Evolutionary conservation across 1,140 invertebrate genomes (phyloP).

Genomic region (Tachypleus tridentatus): DNA sequence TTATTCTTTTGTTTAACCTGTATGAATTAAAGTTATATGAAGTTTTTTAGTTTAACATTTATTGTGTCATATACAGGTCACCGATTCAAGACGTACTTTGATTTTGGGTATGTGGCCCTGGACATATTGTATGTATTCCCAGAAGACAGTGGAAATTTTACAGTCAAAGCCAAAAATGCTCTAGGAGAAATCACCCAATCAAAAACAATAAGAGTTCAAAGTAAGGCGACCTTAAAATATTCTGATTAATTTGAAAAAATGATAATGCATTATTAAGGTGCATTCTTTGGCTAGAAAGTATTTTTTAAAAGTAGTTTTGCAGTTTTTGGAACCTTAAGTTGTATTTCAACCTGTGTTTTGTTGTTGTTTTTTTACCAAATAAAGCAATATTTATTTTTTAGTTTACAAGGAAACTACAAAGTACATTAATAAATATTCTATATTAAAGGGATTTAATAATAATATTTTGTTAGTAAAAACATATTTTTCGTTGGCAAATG

Average conservation of each 20-base stretch:
- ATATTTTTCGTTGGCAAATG: too few relatives aligned
- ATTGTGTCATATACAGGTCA: constrained; percentile 45
- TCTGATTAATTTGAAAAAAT: background rate
- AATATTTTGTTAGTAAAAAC: too few relatives aligned
- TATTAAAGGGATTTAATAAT: too few relatives aligned
- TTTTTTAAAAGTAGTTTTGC: background rate
- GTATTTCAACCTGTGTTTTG: too few relatives aligned
- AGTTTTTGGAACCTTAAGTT: too few relatives aligned
- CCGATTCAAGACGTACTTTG: constrained; percentile 84
- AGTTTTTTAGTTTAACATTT: background rate
- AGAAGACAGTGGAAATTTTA: constrained; percentile 88
- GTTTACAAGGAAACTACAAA: too few relatives aligned
- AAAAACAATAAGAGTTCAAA: constrained; percentile 72
- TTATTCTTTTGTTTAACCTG: background rate
- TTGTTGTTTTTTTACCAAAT: too few relatives aligned
- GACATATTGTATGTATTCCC: constrained; percentile 83
- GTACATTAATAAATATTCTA: too few relatives aligned
- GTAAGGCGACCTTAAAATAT: constrained; percentile 15
- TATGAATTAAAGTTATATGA: background rate
- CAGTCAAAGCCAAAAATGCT: constrained; percentile 75
- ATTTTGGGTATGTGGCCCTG: constrained; percentile 87
- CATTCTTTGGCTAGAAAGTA: background rate
- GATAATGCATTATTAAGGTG: background rate
- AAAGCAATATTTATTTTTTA: too few relatives aligned
- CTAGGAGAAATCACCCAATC: constrained; percentile 68